Evolutionary conservation across 1,140 invertebrate species (phyloP), one percentile per base, ranked within the genome.

Genomic region (Aphaenogaster ashmeadi): DNA sequence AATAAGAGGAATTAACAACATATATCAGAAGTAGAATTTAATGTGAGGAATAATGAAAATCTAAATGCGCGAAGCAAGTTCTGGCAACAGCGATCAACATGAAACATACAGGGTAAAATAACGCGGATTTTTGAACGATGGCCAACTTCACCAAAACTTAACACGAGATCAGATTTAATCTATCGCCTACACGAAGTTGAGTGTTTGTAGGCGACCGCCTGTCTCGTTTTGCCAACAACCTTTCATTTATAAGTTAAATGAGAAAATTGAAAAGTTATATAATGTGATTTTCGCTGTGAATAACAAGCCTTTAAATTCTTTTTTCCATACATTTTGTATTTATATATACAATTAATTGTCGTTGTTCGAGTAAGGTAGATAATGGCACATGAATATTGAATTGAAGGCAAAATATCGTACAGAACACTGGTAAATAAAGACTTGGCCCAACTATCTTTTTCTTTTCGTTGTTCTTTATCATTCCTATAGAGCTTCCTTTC

Each of bases 371-470:
- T 89, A 66, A 87, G 54, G 52, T 71, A 90, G 41, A 50, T 79
- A 87, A 89, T 56, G 66, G 64, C 58, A 74, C 21, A 47, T 1
- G 21, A 66, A 41, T 56, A 80, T 11, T 74, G 41, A 36, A 47
- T 81, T 21, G 69, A 80, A 88, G 50, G 67, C 74, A 81, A 88
- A 80, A 62, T 90, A 80, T 90, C 47, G 52, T 66, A 60, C 60
- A 56, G 27, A 13, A 33, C 41, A 38, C 15, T 36, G 60, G 54
- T 91, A 90, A 90, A 90, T 77, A 88, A 80, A 78, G 56, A 75
- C 6, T 41, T 79, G 13, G 11, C 33, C 36, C 6, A 18, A 90
- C 66, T 86, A 33, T 67, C 74, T 90, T 52, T 58, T 90, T 38
- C 75, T 64, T 13, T 3, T 75, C 41, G n/a, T 72, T 60, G 9